Evolutionary conservation across 2,888 invertebrate genomes (phyloP).

Genomic region (Furcula furcula): DNA sequence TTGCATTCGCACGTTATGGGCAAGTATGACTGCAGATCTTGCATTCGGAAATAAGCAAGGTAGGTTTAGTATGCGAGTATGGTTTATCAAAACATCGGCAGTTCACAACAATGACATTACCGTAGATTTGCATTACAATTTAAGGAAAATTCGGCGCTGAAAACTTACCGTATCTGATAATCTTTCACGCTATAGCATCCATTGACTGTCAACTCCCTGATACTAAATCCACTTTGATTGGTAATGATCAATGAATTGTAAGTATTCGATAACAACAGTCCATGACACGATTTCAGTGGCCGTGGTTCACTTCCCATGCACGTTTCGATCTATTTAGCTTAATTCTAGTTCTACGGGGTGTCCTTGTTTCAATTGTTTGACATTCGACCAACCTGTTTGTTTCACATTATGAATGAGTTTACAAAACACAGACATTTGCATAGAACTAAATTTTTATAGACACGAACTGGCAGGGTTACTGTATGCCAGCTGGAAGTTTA

Average conservation of each 20-base stretch:
- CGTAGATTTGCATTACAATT: conserved; percentile 7
- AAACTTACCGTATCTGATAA: no score
- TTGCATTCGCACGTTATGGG: no score
- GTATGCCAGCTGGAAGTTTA: no score
- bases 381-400: conserved; percentile 1
- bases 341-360: conserved; percentile 8
- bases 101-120: not conserved
- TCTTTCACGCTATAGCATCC: no score
- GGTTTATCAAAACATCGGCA: no score
- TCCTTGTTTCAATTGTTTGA: conserved; percentile 12
- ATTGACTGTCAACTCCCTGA: no score
- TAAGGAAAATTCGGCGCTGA: conserved; percentile 1
- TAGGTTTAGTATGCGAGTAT: no score
- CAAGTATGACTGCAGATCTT: no score
- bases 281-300: conserved; percentile 13
- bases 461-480: no score
- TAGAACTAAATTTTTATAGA: no score
- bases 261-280: conserved; percentile 1
- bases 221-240: no score
- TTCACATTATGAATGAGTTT: conserved; percentile 1
- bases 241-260: not conserved
- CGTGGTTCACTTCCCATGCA: conserved; percentile 8
- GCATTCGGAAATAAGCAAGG: no score
- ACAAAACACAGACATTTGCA: not conserved
- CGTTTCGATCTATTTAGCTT: conserved; percentile 12